Evolutionary conservation across 2,888 invertebrate genomes (phyloP), one percentile per base, ranked within the genome.

Genomic region (Asteroscopus sphinx): DNA sequence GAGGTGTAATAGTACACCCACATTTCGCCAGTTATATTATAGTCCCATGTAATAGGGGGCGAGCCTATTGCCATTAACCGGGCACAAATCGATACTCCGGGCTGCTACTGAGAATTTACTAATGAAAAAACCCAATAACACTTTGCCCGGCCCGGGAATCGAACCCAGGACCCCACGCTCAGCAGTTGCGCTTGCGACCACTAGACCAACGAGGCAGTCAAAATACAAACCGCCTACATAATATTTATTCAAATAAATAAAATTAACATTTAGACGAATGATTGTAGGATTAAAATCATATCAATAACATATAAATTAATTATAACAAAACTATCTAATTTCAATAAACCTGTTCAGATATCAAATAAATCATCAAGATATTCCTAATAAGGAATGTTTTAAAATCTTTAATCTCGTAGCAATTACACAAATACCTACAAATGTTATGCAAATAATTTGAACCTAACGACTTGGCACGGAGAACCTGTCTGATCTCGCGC

Each of bases 391-490:
- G 58, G 57, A 59, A 57, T 16, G 35, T 40, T 63, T 57, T 59
- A 68, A 64, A 60, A 57, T 39, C 56, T 65, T 40, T 48, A 44
- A 68, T 57, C 55, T 57, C 25, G 30, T 42, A 64, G 56, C 64
- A 77, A 78, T 78, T 73, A 74, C 66, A 70, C 56, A 69, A 68
- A 76, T 76, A 75, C 55, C 54, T 62, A 78, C 74, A 76, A 79
- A 84, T 77, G 77, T 77, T 81, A 83, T 85, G 81, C 77, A 82
- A 86, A 87, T 85, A 73, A 78, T 82, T 82, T 77, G 77, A 80
- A 81, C 79, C 69, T 77, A 81, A 83, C 80, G 77, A 82, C 77
- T 85, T 83, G 77, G 81, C 79, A 79, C 79, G 79, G 74, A 79
- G 73, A 82, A 80, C 77, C 78, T 73, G 82, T 79, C 74, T 73